A percentile compares a stretch with the other conserved stretches of the same genome.
Conservation (phyloP, 2,797 vertebrate species). For the Tangara arthus region DNA sequence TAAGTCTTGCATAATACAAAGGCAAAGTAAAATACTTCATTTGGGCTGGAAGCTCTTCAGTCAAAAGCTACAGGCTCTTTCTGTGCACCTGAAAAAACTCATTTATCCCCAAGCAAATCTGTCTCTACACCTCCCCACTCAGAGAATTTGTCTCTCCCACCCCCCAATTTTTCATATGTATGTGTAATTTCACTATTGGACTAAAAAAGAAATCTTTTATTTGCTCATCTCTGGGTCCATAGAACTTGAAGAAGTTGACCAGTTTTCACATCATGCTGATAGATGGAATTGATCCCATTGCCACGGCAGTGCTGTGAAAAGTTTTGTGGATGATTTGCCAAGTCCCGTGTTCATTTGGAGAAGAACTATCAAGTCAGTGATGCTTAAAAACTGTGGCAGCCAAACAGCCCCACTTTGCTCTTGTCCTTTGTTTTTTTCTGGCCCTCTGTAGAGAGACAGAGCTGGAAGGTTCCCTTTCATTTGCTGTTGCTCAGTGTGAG, state of each 20-base stretch:
- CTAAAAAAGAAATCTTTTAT: background rate
- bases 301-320: background rate
- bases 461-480: background rate
- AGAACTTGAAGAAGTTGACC: background rate
- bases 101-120: background rate
- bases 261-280: background rate
- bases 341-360: background rate
- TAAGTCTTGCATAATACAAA: background rate
- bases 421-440: background rate
- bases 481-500: background rate
- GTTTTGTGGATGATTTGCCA: background rate
- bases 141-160: background rate
- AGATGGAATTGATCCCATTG: background rate
- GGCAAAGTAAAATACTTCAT: background rate
- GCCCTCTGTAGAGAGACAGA: background rate
- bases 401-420: background rate
- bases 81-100: background rate
- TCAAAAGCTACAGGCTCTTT: background rate
- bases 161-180: fast-evolving
- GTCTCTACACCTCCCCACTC: no score
- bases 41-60: background rate
- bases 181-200: background rate
- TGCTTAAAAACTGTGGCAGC: background rate
- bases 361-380: background rate
- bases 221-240: fast-evolving